Base-by-base conservation (phyloP, 1,140 invertebrate species). In the Heliothis virescens region DNA sequence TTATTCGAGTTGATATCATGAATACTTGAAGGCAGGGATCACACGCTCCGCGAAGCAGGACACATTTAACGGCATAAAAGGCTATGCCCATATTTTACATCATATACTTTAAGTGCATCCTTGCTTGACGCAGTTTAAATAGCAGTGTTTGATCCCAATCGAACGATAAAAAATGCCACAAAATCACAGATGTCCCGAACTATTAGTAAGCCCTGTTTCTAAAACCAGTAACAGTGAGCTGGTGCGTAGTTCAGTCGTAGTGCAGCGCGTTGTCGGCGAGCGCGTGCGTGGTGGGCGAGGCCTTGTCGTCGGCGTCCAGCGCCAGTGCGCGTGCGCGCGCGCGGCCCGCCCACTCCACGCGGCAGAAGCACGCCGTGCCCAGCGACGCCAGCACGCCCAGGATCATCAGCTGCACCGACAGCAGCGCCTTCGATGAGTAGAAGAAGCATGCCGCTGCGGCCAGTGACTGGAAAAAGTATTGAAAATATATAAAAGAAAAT, bases 401-500 rank as follows among this genome's bases (percentile, higher is more conserved):
- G 48, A 99, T 97, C 0, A 95, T 94, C 7, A 99, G 92, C 90
- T 99, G 99, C 59, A 96, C 96, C 59, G 98, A 96, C 2, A 99
- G 95, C 0, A 96, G 95, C 1, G 98, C 90, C 41, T 95, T 91
- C 7, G 96, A 96, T 72, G 98, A 98, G 95, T 99, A 99, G 91
- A 97, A 97, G 95, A 99, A 99, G 72, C 97, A 98, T 7, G 96
- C 94, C 0, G 98, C 98, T 3, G 98, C 98, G 11, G 98, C 97
- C 26, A 99, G 95, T 0, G 98, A 99, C 96, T 99, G 95, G 10
- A 41, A 29, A 79, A 10, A 72, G 2, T 53, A 50, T 60, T 53
- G 15, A 62, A 59, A 59, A 63, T 18, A n/a, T n/a, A n/a, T n/a
- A n/a, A n/a, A n/a, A n/a, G n/a, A n/a, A n/a, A n/a, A n/a, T n/a